These are phyloP conservation scores for Geotrypetes seraphini DNA, from an alignment of 2,797 vertebrate genomes.

Conservation along the genomic window DNA sequence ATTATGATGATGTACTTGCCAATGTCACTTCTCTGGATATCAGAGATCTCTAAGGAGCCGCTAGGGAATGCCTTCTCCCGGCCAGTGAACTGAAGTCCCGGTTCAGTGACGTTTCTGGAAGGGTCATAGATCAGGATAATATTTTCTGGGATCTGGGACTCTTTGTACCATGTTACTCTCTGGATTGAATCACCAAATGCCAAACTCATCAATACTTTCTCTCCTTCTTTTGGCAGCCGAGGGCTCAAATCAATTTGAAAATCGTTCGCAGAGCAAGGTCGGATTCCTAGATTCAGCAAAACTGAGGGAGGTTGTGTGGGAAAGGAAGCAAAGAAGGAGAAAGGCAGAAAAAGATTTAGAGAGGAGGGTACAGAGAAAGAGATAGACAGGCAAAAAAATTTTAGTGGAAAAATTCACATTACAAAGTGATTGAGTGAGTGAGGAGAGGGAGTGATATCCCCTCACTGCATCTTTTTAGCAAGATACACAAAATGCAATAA, in stretches of 20 bases:
- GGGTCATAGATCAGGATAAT: not conserved
- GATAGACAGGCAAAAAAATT: too few species aligned
- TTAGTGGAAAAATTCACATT: too few species aligned
- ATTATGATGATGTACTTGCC: not conserved
- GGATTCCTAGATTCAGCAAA: not conserved
- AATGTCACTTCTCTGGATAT: not conserved
- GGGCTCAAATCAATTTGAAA: not conserved
- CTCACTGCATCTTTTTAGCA: too few species aligned
- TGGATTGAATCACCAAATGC: too few species aligned
- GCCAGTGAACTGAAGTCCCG: not conserved
- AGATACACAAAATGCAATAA: too few species aligned
- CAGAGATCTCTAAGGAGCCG: not conserved
- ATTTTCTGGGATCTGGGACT: not conserved
- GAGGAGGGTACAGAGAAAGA: too few species aligned
- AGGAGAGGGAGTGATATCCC: too few species aligned
- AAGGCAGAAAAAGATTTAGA: not conserved
- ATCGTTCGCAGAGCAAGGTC: not conserved
- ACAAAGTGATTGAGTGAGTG: too few species aligned
- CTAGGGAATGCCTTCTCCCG: not conserved
- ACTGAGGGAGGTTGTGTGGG: too few species aligned
- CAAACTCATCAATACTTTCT: not conserved
- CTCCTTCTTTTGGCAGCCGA: rapidly evolving
- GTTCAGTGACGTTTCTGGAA: not conserved
- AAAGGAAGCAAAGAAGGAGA: too few species aligned
- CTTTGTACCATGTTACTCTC: too few species aligned